phyloP scores from a whole-genome alignment of 2,113 vertebrate species.

The Gorsachius goisagi region DNA sequence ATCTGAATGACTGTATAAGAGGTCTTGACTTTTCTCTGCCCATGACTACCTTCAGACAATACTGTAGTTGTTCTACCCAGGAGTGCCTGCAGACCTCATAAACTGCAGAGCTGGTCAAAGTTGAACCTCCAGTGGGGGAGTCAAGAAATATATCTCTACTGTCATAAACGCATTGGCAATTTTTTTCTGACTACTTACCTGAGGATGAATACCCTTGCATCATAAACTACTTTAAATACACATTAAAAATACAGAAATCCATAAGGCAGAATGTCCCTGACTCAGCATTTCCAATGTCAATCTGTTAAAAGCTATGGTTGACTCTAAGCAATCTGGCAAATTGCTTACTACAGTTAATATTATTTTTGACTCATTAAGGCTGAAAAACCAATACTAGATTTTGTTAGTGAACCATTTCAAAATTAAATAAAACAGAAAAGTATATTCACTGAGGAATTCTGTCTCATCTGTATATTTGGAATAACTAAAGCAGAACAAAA shows the following conservation, averaged over 20 bases:
- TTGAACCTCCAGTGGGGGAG: not conserved
- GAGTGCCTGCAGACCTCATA: not conserved
- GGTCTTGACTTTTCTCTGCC: not conserved
- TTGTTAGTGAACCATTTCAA: not conserved
- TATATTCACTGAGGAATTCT: not conserved
- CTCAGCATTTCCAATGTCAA: not conserved
- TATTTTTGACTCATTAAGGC: not conserved
- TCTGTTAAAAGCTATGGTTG: not conserved
- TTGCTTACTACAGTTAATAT: not conserved
- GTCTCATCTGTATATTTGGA: not conserved
- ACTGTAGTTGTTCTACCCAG: not conserved
- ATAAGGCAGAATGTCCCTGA: not conserved
- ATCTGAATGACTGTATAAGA: not conserved
- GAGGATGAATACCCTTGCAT: not conserved
- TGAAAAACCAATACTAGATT: not conserved
- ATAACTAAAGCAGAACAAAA: not conserved
- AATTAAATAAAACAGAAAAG: not conserved
- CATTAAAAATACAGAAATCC: not conserved
- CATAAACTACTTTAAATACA: not conserved
- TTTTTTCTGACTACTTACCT: not conserved
- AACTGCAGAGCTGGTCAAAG: not conserved
- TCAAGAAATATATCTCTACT: not conserved
- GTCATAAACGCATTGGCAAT: not conserved
- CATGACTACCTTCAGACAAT: not conserved
- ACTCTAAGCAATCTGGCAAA: not conserved